Conservation (phyloP, 2,888 invertebrate genomes). For the Liodrosophila aerea region DNA sequence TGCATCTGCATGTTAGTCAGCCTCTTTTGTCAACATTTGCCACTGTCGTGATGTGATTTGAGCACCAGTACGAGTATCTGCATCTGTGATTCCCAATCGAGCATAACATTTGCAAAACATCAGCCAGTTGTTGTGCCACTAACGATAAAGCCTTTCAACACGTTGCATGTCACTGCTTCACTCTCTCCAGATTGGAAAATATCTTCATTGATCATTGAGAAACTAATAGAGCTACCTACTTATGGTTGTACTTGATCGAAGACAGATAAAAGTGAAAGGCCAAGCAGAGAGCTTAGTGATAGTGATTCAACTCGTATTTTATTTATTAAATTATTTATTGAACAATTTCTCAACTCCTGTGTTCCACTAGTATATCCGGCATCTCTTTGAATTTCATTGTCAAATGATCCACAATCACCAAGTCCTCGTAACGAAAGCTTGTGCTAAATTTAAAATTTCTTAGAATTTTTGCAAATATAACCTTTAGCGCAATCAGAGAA, state of each 20-base stretch:
- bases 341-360: neutral
- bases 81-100: conserved; percentile 65
- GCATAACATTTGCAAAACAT: conserved; percentile 71
- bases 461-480: conserved; percentile 68
- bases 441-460: conserved; percentile 73
- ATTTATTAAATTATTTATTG: neutral
- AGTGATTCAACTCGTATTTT: too few relatives aligned
- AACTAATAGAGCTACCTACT: conserved; percentile 8
- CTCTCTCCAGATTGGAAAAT: too few relatives aligned
- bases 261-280: neutral
- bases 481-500: conserved; percentile 65
- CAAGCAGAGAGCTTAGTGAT: too few relatives aligned
- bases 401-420: conserved; percentile 68
- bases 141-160: conserved; percentile 27
- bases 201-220: conserved; percentile 5
- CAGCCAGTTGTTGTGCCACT: conserved; percentile 61
- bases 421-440: conserved; percentile 63
- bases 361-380: conserved; percentile 56
- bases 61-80: conserved; percentile 3
- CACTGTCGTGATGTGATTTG: conserved; percentile 32
- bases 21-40: conserved; percentile 16
- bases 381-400: conserved; percentile 59
- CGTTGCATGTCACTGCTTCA: conserved; percentile 12
- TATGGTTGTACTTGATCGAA: too few relatives aligned
- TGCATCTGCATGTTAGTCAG: conserved; percentile 1